Conservation (phyloP, 2,113 vertebrate species). For the Herpailurus yagouaroundi region DNA sequence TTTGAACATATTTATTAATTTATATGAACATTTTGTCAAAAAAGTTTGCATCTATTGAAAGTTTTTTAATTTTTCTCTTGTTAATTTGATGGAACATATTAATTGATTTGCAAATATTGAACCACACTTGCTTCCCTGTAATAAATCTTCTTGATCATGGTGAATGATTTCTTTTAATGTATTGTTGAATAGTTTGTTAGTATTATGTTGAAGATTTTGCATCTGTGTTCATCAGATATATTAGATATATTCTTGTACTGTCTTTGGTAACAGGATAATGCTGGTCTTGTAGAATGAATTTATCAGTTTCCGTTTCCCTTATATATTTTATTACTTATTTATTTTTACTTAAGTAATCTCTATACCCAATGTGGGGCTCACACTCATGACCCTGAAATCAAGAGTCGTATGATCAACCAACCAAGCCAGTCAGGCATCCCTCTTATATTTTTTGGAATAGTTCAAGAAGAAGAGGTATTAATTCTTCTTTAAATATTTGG, state of each 20-base stretch:
- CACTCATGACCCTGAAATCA: background rate
- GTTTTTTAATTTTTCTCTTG: background rate
- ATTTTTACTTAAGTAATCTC: background rate
- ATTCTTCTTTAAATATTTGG: background rate
- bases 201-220: background rate
- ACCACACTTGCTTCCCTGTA: background rate
- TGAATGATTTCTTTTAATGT: background rate
- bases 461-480: background rate
- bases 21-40: background rate
- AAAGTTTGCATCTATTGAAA: background rate
- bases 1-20: background rate
- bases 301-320: background rate
- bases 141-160: background rate
- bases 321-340: background rate
- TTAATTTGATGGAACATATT: background rate
- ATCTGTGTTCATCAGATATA: background rate
- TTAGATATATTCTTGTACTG: background rate
- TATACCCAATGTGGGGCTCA: background rate
- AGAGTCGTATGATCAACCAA: background rate
- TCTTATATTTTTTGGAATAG: background rate
- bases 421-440: background rate
- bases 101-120: background rate
- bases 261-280: background rate
- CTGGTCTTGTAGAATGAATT: background rate
- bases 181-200: background rate